These are phyloP conservation scores for Pelecanoides urinatrix DNA, from an alignment of 2,113 vertebrate species.

Conservation along the genomic window DNA sequence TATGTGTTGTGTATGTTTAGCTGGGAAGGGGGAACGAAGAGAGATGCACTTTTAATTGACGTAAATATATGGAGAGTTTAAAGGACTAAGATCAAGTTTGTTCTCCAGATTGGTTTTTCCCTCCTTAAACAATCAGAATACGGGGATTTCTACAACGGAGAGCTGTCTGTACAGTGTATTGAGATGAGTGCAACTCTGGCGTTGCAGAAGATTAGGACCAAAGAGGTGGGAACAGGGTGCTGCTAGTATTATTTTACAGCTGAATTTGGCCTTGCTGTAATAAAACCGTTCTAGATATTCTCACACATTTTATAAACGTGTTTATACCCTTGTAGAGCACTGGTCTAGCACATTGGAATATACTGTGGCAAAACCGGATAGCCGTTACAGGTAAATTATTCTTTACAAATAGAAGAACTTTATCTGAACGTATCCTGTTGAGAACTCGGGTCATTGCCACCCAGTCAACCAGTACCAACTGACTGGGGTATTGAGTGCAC, in stretches of 20 bases:
- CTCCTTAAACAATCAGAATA: background rate
- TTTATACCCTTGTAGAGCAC: background rate
- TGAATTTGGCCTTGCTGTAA: background rate
- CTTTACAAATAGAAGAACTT: background rate
- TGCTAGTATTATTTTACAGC: background rate
- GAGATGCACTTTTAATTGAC: background rate
- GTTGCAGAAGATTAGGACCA: background rate
- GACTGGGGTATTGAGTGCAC: fast-evolving
- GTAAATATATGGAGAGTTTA: background rate
- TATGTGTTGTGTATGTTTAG: background rate
- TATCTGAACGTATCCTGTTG: background rate
- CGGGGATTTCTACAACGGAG: background rate
- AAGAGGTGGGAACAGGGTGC: background rate
- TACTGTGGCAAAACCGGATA: background rate
- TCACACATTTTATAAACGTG: background rate
- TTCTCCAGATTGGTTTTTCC: background rate
- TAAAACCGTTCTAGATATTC: background rate
- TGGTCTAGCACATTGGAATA: background rate
- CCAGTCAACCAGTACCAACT: too few species aligned
- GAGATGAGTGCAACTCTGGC: background rate
- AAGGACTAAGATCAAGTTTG: background rate
- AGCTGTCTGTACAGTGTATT: background rate
- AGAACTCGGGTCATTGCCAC: background rate
- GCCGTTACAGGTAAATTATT: background rate
- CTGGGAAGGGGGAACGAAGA: background rate